Conservation (phyloP, 2,797 vertebrate genomes). For the Pipistrellus nathusii region DNA sequence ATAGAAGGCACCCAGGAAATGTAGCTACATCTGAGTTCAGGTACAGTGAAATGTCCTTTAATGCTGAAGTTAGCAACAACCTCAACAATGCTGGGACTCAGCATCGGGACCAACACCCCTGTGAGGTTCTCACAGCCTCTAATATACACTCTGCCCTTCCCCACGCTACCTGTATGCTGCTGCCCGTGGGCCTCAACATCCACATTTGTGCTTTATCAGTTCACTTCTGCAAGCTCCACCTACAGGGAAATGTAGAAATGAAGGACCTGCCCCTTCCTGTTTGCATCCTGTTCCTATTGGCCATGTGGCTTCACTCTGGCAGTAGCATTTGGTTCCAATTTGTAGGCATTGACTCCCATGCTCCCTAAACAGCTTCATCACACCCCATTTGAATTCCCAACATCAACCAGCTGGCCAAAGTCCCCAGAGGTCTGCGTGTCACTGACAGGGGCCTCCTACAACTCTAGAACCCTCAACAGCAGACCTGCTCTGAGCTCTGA, state of each 20-base stretch:
- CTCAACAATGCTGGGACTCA: not conserved
- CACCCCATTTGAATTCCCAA: not conserved
- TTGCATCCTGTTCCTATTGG: too few relatives aligned
- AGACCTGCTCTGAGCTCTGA: not conserved
- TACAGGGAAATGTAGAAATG: not conserved
- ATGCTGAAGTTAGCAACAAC: not conserved
- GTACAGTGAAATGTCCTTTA: not conserved
- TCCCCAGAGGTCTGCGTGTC: not conserved
- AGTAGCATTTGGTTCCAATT: not conserved
- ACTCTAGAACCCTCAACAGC: not conserved
- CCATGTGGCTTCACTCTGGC: not conserved
- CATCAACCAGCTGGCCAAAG: not conserved
- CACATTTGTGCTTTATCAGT: not conserved
- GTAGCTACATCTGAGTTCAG: not conserved
- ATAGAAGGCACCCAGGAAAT: not conserved
- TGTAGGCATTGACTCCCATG: not conserved
- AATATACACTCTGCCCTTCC: not conserved
- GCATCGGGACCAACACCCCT: too few relatives aligned
- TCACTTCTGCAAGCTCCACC: not conserved
- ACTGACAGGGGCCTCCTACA: not conserved
- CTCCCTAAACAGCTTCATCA: not conserved
- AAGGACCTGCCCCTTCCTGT: not conserved
- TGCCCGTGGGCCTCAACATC: not conserved
- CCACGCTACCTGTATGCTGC: fast-evolving
- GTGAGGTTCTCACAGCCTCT: not conserved